Base-by-base conservation (phyloP, 2,113 vertebrate genomes). In the Tachuris rubrigastra region DNA sequence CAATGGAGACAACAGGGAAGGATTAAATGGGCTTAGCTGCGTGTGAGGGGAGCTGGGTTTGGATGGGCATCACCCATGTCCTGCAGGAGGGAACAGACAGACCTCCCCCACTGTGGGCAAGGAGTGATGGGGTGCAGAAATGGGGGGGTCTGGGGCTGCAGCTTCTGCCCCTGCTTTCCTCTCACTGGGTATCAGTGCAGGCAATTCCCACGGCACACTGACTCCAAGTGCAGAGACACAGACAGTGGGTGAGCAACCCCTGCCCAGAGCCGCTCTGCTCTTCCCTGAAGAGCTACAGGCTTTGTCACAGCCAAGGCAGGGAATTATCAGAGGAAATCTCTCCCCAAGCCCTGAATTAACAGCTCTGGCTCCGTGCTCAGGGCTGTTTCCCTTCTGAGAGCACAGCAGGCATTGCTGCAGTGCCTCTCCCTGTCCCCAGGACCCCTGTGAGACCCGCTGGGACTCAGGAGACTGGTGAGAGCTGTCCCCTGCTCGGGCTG, bases 161-260 rank as follows among this genome's bases (percentile, higher is more conserved):
- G 85, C 7, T 67, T 63, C 42, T 75, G 63, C 72, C 9, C 58
- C 35, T 27, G 13, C 49, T 49, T 14, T 21, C 14, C 37, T 25
- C 67, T 44, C 55, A 0, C 44, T 13, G 19, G 25, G 63, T 0
- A 0, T 3, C 58, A 2, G 1, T 31, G 27, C 46, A 27, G 52
- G 25, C 35, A 4, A 1, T 72, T 90, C 66, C 78, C 85, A 68
- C 2, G 2, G 23, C 1, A 5, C 5, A 0, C 28, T 39, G 62
- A 56, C 90, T 46, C 59, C 49, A 1, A 49, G 72, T 1, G 4
- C 66, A 23, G 58, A 86, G 68, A 63, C 83, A 35, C 50, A 8
- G 24, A 12, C 30, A 2, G 55, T 2, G 85, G 60, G 85, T 82
- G 66, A 56, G 18, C 87, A 76, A 31, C n/a, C 46, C 50, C 78